Base-by-base conservation (phyloP, 2,888 invertebrate species). In the Agonum fuliginosum region DNA sequence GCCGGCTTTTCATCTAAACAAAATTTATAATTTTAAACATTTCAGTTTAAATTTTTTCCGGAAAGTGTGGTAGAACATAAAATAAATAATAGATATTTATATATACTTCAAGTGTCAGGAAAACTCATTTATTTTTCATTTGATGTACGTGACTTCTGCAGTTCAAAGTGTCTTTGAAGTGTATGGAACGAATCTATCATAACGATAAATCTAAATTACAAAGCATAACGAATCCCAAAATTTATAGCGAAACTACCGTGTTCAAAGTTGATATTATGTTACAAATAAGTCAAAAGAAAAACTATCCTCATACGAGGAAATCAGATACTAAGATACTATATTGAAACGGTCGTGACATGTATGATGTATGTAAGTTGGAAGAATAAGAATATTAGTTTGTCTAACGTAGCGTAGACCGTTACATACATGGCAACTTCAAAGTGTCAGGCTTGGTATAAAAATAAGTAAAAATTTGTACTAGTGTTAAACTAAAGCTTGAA, bases 161-260 rank as follows among this genome's bases (percentile, higher is more conserved):
- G 54, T 54, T 54, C 54, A 54, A 48, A 48, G 19, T 19, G 48
- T 48, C 20, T 48, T 27, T 58, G 54, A 58, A 58, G 54, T 54
- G 27, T 27, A 58, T 24, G 27, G 54, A 58, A 58, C 27, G 14
- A 27, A 58, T 58, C 54, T 27, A 27, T 27, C 27, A 58, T 27
- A 58, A 27, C 27, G n/a, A 58, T 58, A 58, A 58, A 58, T 58
- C 54, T 27, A 14, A 58, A 58, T 58, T 58, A 58, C 27, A 58
- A 58, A 58, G 54, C 54, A 58, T 27, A 27, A 48, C 19, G 48
- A n/a, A n/a, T n/a, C n/a, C 10, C 48, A 48, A 2, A 48, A 48
- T 20, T 20, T 48, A 48, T 48, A 8, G 48, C 48, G 20, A 1
- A n/a, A n/a, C n/a, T n/a, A n/a, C n/a, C n/a, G 20, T 20, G 10